Base-by-base conservation (phyloP, 2,888 invertebrate genomes). In the Meteorus colon region DNA sequence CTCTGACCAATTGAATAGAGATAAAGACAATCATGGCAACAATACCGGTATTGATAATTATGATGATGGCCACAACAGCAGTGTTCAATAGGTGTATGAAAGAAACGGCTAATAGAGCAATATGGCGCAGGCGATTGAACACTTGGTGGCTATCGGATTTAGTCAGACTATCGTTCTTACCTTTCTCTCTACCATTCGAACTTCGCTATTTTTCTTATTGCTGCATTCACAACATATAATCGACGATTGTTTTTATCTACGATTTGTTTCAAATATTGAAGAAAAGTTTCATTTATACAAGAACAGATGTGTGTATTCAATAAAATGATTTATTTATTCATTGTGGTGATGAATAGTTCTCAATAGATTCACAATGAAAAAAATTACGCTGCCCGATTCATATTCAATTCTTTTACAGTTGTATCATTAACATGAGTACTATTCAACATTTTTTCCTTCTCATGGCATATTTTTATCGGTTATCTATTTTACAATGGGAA, bases 101-200 rank as follows among this genome's bases (percentile, higher is more conserved):
- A 48, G 34, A 34, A 8, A 34, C 4, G 2, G 34, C 8, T 34
- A 8, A 8, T 34, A 34, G 1, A 34, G 34, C 34, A 8, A 34
- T 34, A 16, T n/a, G 48, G 5, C n/a, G 10, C 12, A 45, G 10
- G 12, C 3, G 4, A 69, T 72, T 79, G 79, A 81, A 78, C 79
- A 66, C 73, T 73, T 78, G 77, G 79, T 74, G 75, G 63, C 73
- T 62, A 45, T 1, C 12, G 65, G 74, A 70, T 77, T 78, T 78
- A 79, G 80, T 79, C 78, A 79, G 79, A 79, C 79, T 79, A 80
- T 80, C 78, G 75, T 65, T 77, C 55, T 78, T 79, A 72, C 71
- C 72, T 75, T 41, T 62, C 62, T 19, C 27, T 62, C 27, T 45
- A 27, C 45, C 27, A 62, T 71, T 62, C 37, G 59, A 63, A 0